These are phyloP conservation scores for Sylvilagus bachmani DNA, from an alignment of 2,113 vertebrate species.

Conservation along the genomic window DNA sequence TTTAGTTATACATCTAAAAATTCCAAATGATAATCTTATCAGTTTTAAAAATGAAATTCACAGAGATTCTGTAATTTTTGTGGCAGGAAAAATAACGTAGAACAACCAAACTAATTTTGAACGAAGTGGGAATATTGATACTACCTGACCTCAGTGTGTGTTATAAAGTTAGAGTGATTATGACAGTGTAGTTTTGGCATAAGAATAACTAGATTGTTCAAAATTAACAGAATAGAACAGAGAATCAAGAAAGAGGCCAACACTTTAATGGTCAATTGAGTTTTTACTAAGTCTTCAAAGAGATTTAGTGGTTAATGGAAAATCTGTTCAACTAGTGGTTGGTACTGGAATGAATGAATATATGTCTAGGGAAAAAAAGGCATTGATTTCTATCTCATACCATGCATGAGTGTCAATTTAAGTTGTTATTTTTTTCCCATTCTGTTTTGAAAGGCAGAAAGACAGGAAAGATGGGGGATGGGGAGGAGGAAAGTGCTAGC, in stretches of 20 bases:
- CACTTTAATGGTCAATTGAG: neutral
- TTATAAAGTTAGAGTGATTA: conserved; percentile 4
- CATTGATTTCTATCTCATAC: neutral
- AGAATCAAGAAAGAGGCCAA: neutral
- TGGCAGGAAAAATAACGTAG: neutral
- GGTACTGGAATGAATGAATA: neutral
- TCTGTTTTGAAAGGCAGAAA: no score
- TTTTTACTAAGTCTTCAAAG: neutral
- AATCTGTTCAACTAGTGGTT: neutral
- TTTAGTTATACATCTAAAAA: neutral
- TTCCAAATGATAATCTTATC: neutral
- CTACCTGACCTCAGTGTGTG: neutral
- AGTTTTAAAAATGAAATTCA: neutral
- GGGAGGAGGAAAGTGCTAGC: no score
- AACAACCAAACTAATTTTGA: neutral
- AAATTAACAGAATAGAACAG: neutral
- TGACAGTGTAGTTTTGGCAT: neutral
- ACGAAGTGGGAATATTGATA: neutral
- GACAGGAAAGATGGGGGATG: no score
- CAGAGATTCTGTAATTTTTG: neutral
- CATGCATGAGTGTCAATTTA: neutral
- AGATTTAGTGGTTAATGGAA: neutral
- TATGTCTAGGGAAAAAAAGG: neutral
- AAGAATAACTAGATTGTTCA: neutral
- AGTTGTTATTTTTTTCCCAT: no score